phyloP scores from a whole-genome alignment of 2,888 invertebrate species.

The Balanococcus diminutus region DNA sequence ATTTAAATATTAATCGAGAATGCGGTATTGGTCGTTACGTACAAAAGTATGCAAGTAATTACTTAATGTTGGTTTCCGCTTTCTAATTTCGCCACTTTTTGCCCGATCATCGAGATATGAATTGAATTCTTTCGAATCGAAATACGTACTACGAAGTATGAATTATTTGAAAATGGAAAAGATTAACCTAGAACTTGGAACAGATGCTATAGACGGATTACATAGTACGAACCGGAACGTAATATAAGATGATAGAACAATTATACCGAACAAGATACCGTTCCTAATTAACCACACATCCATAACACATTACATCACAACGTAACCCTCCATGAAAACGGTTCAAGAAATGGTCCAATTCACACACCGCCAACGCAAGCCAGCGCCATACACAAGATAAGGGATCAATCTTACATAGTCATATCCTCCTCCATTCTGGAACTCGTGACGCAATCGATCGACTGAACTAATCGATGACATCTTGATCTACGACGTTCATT shows the following conservation, averaged over 20 bases:
- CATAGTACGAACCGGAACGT: background rate
- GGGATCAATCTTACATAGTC: background rate
- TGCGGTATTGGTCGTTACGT: background rate
- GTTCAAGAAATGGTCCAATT: slow-evolving; percentile 12
- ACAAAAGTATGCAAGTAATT: background rate
- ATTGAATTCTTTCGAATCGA: background rate
- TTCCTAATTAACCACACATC: slow-evolving; percentile 25
- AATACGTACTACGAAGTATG: background rate
- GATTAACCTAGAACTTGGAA: background rate
- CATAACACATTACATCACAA: slow-evolving; percentile 10
- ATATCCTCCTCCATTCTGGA: background rate
- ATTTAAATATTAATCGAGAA: background rate
- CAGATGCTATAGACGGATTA: background rate
- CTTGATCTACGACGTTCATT: background rate
- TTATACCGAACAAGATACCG: background rate
- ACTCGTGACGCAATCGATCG: background rate
- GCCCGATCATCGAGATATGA: background rate
- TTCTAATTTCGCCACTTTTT: background rate
- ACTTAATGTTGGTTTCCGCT: background rate
- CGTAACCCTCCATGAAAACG: background rate
- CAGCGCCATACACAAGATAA: background rate
- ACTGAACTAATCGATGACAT: background rate
- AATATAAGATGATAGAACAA: background rate
- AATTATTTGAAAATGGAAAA: background rate
- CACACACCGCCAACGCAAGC: background rate